Conservation (phyloP, 2,113 vertebrate species). For the Poeciliopsis turrubarensis region DNA sequence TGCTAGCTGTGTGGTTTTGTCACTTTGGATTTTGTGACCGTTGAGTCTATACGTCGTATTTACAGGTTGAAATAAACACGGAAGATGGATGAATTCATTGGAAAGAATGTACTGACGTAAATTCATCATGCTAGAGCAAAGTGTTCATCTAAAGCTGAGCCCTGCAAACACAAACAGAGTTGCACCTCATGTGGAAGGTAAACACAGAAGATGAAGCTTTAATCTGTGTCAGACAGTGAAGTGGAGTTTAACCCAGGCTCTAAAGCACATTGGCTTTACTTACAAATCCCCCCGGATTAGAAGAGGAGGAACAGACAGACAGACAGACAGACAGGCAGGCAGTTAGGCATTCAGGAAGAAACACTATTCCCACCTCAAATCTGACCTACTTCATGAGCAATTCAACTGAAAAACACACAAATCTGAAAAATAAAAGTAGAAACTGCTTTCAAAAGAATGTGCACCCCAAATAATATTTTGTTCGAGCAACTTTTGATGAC, state of each 20-base stretch:
- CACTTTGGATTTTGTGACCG: background rate
- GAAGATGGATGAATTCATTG: background rate
- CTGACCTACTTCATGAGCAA: background rate
- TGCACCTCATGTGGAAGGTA: conserved; percentile 5
- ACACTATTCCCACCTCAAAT: background rate
- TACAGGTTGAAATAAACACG: too few relatives aligned
- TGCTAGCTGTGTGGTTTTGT: background rate
- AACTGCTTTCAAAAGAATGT: background rate
- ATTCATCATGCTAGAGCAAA: background rate
- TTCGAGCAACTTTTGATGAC: too few relatives aligned
- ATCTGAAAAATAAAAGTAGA: background rate
- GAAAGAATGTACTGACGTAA: background rate
- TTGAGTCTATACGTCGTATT: background rate
- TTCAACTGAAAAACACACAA: background rate
- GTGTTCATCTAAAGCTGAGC: background rate
- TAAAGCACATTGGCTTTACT: conserved; percentile 38
- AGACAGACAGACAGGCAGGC: background rate
- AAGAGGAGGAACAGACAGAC: background rate
- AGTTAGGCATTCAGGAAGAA: background rate
- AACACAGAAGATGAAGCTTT: conserved; percentile 22
- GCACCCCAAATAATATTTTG: background rate
- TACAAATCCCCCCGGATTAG: conserved; percentile 55
- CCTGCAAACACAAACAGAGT: background rate
- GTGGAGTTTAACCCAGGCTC: conserved; percentile 6
- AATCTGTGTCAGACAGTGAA: conserved; percentile 27